These are phyloP conservation scores for Drosophila birchii DNA, from an alignment of 2,888 invertebrate genomes.

Conservation along the genomic window DNA sequence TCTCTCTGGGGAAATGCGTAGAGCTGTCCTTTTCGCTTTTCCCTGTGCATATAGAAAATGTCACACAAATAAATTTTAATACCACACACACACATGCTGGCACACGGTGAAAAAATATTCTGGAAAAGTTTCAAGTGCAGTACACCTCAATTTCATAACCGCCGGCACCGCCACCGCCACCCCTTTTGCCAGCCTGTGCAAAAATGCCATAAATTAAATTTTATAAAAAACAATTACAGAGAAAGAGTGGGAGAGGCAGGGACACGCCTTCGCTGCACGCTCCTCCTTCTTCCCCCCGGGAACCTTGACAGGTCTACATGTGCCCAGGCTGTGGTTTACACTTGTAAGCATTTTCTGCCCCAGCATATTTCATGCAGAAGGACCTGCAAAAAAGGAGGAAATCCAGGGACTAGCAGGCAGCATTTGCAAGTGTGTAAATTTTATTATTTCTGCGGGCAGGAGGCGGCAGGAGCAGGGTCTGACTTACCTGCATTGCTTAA, in stretches of 20 bases:
- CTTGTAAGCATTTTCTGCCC: constrained; percentile 76
- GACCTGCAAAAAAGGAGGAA: constrained; percentile 18
- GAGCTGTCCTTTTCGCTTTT: constrained; percentile 1
- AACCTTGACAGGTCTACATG: constrained; percentile 68
- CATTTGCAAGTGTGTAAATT: constrained; percentile 78
- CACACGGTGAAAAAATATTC: constrained; percentile 54
- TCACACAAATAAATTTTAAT: constrained; percentile 69
- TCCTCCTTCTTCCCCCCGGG: constrained; percentile 3
- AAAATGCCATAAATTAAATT: constrained; percentile 79
- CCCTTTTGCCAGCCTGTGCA: constrained; percentile 38
- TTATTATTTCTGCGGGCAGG: constrained; percentile 55
- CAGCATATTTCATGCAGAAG: constrained; percentile 69
- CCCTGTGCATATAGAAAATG: constrained; percentile 55
- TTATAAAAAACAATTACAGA: constrained; percentile 80
- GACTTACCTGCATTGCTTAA: constrained; percentile 63
- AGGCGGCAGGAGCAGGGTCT: background rate
- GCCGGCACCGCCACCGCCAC: background rate
- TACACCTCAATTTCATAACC: constrained; percentile 35
- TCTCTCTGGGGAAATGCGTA: constrained; percentile 9
- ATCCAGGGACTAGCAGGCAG: constrained; percentile 42
- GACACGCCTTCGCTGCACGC: constrained; percentile 15
- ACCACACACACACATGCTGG: constrained; percentile 34
- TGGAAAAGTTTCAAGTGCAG: constrained; percentile 73
- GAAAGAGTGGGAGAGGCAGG: constrained; percentile 38
- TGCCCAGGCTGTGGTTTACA: constrained; percentile 76